These are phyloP conservation scores for Menidia beryllina DNA, from an alignment of 2,113 vertebrate species.

Conservation along the genomic window DNA sequence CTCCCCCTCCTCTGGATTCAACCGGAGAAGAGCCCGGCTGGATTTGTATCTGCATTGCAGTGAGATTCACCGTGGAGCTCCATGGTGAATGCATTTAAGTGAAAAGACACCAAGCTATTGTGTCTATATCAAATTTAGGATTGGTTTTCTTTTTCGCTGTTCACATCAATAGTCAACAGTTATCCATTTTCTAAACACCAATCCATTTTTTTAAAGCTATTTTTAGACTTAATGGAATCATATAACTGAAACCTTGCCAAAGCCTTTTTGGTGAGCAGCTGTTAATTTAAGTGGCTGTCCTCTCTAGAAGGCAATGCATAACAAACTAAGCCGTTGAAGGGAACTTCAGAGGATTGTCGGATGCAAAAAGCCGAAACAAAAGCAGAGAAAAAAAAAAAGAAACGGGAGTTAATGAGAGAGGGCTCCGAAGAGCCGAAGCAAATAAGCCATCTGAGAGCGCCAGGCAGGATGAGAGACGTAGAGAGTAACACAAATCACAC, in stretches of 20 bases:
- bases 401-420: background rate
- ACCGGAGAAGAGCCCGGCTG: conserved; percentile 1
- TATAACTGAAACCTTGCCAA: too few species aligned
- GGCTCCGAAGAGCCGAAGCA: background rate
- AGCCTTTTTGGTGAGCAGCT: too few species aligned
- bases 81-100: background rate
- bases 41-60: conserved; percentile 33
- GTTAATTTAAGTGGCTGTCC: too few species aligned
- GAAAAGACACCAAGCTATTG: background rate
- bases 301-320: too few species aligned
- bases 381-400: background rate
- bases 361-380: background rate
- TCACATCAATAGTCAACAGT: too few species aligned
- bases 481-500: too few species aligned
- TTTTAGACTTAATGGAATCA: too few species aligned
- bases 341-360: background rate
- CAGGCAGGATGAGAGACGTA: background rate
- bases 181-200: too few species aligned
- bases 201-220: too few species aligned
- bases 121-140: too few species aligned
- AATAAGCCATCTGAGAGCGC: background rate
- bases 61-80: background rate
- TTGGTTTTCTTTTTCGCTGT: too few species aligned
- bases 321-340: too few species aligned
- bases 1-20: conserved; percentile 19